Evolutionary conservation across 2,797 vertebrate genomes (phyloP).

Genomic region (Aplochiton taeniatus): DNA sequence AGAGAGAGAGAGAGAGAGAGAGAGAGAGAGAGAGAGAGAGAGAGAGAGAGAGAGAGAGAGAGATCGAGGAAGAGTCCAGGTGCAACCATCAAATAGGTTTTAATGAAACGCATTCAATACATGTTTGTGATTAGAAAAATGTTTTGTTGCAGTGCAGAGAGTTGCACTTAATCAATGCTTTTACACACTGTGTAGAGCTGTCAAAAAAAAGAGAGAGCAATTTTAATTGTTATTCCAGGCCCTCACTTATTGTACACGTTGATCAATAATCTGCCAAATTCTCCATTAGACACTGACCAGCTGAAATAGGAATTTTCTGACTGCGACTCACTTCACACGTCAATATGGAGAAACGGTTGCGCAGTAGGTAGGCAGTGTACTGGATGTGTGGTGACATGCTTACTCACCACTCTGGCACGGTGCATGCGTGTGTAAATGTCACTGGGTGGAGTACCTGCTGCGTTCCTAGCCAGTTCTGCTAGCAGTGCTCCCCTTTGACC

Average conservation of each 20-base stretch:
- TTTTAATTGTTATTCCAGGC: neutral
- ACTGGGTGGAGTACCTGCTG: slow-evolving; percentile 51
- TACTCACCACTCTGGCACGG: neutral
- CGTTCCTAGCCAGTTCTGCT: slow-evolving; percentile 40
- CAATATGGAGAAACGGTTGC: slow-evolving; percentile 1
- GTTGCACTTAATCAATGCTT: too few species aligned
- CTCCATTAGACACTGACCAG: neutral
- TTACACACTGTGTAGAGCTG: too few species aligned
- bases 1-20: too few species aligned
- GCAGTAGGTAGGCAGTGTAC: neutral
- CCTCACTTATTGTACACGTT: neutral
- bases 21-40: too few species aligned
- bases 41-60: too few species aligned
- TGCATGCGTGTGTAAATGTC: slow-evolving; percentile 48
- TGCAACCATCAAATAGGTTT: too few species aligned
- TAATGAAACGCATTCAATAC: too few species aligned
- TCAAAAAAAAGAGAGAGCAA: too few species aligned
- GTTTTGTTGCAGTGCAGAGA: too few species aligned
- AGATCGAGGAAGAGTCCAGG: too few species aligned
- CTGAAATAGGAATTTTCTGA: neutral
- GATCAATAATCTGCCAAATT: neutral
- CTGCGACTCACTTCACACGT: too few species aligned
- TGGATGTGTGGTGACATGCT: neutral
- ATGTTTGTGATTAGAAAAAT: too few species aligned
- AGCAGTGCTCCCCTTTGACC: slow-evolving; percentile 42